Evolutionary conservation across 37 sponge, comb jelly and placozoan species (phyloP).

Genomic region (Aplysina aerophoba): DNA sequence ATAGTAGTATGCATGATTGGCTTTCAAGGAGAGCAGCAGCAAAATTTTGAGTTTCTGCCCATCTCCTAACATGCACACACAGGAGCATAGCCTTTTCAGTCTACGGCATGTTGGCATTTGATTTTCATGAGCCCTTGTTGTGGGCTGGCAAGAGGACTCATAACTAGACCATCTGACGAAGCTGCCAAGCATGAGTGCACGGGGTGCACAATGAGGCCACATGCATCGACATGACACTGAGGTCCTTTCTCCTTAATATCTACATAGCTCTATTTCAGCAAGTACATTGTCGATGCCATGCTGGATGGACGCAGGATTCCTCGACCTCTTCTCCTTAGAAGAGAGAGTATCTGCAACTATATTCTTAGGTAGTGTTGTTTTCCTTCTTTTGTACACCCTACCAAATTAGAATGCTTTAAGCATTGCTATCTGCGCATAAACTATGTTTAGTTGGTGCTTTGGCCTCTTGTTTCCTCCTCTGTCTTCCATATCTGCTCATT

Average conservation of each 20-base stretch:
- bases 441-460: not conserved
- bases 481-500: no score
- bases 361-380: not conserved
- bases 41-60: not conserved
- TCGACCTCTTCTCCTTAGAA: not conserved
- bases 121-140: not conserved
- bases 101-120: not conserved
- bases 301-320: not conserved
- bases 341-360: not conserved
- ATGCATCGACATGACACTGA: not conserved
- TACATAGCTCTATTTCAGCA: not conserved
- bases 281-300: not conserved
- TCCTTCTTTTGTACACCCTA: not conserved
- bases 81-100: not conserved
- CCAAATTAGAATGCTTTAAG: not conserved
- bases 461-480: constrained; percentile 5
- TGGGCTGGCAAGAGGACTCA: not conserved
- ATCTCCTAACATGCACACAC: not conserved
- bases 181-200: not conserved
- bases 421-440: not conserved
- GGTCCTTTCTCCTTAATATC: not conserved
- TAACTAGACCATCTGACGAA: not conserved
- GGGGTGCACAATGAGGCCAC: not conserved
- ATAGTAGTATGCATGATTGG: not conserved
- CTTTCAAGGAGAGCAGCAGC: not conserved